Base-by-base conservation (phyloP, 1,140 invertebrate species). In the Ips nitidus region DNA sequence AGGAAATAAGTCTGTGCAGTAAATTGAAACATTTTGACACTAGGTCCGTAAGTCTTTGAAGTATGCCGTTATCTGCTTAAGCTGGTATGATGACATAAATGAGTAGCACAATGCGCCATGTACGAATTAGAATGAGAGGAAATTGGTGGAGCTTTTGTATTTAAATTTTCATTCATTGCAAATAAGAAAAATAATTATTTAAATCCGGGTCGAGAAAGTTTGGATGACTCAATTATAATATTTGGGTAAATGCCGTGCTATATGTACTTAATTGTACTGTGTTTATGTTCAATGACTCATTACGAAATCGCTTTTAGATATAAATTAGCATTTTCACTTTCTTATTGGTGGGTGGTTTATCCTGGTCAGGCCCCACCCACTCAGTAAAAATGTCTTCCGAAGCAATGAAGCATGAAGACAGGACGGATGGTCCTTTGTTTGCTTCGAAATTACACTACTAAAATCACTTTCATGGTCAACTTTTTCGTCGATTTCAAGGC, bases 191-290 rank as follows among this genome's bases (percentile, higher is more conserved):
- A 52, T 22, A 22, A 22, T 22, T 22, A 22, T 53, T 66, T 8
- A 56, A 64, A 64, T 41, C 39, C 40, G 4, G n/a, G 8, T 8
- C 40, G 52, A 67, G 65, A 67, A 67, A 67, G 65, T 67, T 59
- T 67, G 36, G 65, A 58, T 59, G 65, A 67, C 36, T 67, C 45
- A 67, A 67, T 67, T 67, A 40, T 58, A 67, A 59, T 67, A 59
- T 67, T 67, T 67, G 36, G 56, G 56, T 59, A 56, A 58, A 67
- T 45, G 22, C 22, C 42, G 1, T 22, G 22, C 8, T 37, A 47
- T 52, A 63, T 52, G 4, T 52, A 63, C n/a, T 41, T n/a, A 42
- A 40, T 65, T 5, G 40, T 2, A 38, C 56, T 38, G 43, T 63
- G 5, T 63, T 50, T 50, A 50, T 63, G 38, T 42, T 65, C 63